These are phyloP conservation scores for Rhyzopertha dominica DNA, from an alignment of 1,140 invertebrate species.

Conservation along the genomic window DNA sequence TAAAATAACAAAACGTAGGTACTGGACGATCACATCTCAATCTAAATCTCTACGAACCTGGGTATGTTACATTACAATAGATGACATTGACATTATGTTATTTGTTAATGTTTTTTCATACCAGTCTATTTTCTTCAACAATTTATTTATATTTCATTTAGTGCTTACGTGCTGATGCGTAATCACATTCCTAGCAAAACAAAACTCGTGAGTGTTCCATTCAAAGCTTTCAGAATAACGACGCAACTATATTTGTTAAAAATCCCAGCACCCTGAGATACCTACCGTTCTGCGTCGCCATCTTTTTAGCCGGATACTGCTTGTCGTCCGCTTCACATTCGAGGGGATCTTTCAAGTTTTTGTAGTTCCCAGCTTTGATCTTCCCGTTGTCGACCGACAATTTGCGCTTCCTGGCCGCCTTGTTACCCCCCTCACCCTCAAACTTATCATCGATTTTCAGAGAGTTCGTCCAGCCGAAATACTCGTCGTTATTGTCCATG, in stretches of 20 bases:
- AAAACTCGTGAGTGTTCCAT: not conserved
- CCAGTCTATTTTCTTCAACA: not conserved
- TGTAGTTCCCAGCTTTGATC: slow-evolving; percentile 23
- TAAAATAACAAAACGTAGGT: too few relatives aligned
- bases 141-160: not conserved
- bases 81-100: too few relatives aligned
- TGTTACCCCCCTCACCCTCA: slow-evolving; percentile 14
- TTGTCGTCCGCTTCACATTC: slow-evolving; percentile 15
- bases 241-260: not conserved
- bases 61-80: too few relatives aligned
- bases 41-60: too few relatives aligned
- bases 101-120: too few relatives aligned
- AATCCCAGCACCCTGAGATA: not conserved
- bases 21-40: too few relatives aligned
- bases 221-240: not conserved
- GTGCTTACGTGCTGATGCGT: not conserved
- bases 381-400: slow-evolving; percentile 20
- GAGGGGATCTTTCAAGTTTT: slow-evolving; percentile 25
- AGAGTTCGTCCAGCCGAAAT: slow-evolving; percentile 39
- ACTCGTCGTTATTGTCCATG: slow-evolving; percentile 41
- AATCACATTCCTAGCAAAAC: not conserved
- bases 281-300: slow-evolving; percentile 18
- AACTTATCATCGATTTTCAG: slow-evolving; percentile 36
- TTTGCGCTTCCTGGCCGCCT: slow-evolving; percentile 28
- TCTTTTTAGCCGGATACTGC: slow-evolving; percentile 25